A percentile compares a stretch with the other conserved stretches of the same genome.
Evolutionary conservation across 2,113 vertebrate genomes (phyloP).

Genomic region (Glaucidium brasilianum): DNA sequence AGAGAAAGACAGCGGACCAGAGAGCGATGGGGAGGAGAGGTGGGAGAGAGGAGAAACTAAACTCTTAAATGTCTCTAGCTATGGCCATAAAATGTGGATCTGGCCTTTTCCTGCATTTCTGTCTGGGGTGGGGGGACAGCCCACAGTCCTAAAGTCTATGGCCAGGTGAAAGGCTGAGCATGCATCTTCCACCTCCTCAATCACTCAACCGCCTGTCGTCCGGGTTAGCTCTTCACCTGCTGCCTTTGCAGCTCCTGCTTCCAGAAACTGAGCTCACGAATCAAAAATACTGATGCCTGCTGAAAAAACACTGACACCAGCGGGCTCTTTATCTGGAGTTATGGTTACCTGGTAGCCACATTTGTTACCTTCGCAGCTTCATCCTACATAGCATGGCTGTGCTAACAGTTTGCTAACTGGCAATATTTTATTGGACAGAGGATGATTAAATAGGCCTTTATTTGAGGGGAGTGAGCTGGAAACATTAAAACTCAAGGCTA

Average conservation of each 20-base stretch:
- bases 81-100: rapidly evolving
- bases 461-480: slow-evolving; percentile 53
- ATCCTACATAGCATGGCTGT: neutral
- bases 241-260: neutral
- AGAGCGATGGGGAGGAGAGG: neutral
- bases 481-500: slow-evolving; percentile 64
- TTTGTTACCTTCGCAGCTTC: slow-evolving; percentile 36
- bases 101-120: neutral
- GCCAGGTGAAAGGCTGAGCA: neutral
- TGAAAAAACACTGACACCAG: slow-evolving; percentile 45
- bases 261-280: slow-evolving; percentile 27
- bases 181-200: neutral
- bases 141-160: neutral
- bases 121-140: neutral
- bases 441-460: slow-evolving; percentile 66
- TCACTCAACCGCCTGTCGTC: neutral
- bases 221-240: neutral
- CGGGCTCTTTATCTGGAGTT: slow-evolving; percentile 40
- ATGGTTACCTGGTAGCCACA: slow-evolving; percentile 44
- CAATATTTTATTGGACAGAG: slow-evolving; percentile 54
- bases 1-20: neutral
- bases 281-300: slow-evolving; percentile 43
- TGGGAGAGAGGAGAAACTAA: neutral
- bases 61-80: neutral
- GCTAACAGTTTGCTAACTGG: slow-evolving; percentile 62